Evolutionary conservation across 2,797 vertebrate genomes (phyloP), one percentile per base, ranked within the genome.

Genomic region (Chelidonichthys spinosus): DNA sequence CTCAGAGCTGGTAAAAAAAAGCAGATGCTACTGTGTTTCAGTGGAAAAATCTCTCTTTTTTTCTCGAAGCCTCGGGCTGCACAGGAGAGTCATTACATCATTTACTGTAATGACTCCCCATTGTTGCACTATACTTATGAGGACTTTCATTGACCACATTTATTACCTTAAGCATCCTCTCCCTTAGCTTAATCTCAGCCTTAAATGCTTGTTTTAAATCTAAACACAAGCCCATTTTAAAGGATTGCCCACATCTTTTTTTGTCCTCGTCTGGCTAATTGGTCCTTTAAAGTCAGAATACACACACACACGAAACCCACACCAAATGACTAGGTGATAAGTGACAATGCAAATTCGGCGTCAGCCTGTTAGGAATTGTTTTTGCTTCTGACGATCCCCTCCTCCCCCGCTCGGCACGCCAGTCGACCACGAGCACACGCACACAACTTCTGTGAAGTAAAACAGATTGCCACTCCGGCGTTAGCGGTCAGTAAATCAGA

Each of bases 401-500:
- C 35, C 44, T 6, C 42, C 35, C 8, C 32, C 25, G 25, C 25
- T 25, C 25, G 25, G 15, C 37, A 25, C 47, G 42, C 15, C n/a
- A 0, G 4, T n/a, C 62, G 25, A 25, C 25, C 25, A 2, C 25
- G 25, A 25, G 46, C 55, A 56, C 36, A 40, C 17, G 37, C 59
- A 69, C 72, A 47, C 61, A 56, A 49, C 47, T 49, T 74, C 40
- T 71, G 60, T 58, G 65, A 82, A 47, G 70, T 64, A n/a, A 79
- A 82, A 61, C 81, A 43, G 56, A 85, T 82, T 81, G 67, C 71
- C 75, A 40, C 62, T 69, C 67, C 36, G 25, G 70, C 37, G 43
- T 78, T 69, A 53, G 74, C 33, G 7, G 42, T 65, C 60, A 11
- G 69, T 81, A 78, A 87, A 87, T 87, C 85, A 78, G 11, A 55